Evolutionary conservation across 2,888 invertebrate species (phyloP), one percentile per base, ranked within the genome.

Genomic region (Zhuqinia jingwanae): DNA sequence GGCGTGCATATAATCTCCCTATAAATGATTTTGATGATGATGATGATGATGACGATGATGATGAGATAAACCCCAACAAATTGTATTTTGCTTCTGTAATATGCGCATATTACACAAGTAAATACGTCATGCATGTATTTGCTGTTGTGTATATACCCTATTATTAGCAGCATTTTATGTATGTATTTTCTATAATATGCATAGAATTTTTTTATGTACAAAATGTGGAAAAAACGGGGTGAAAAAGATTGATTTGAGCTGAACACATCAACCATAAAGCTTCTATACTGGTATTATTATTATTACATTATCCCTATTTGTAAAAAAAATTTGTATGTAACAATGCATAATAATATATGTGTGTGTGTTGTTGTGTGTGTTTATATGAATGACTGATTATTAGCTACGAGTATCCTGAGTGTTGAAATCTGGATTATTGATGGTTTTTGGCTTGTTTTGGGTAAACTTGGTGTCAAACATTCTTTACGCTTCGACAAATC

Each of bases 381-480:
- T 27, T 63, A 53, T 22, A 30, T 50, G 65, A 60, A 73, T 73
- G 76, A 17, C 60, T 83, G 82, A 84, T 84, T 76, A 84, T 84
- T 83, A 83, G 84, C 84, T 77, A 20, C 45, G 58, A 68, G 56
- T n/a, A 36, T 76, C 77, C 68, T 56, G 68, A 84, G 84, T 84
- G 84, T 77, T 84, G 84, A 84, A 84, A 83, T 82, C 77, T 45
- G 78, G 85, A 85, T 85, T 85, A 85, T 78, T 85, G 47, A 79
- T 81, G 76, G 86, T 86, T 81, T 85, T 68, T 80, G 65, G 79
- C 80, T 86, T 86, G 86, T 86, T 86, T 86, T 80, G 86, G 81
- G 86, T 76, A 86, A 86, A 81, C 86, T 86, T 83, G 63, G 86
- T 86, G 86, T 81, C 86, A 86, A 85, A 86, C 86, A 86, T 47